Percentiles rank a stretch among this genome's conserved stretches.
phyloP scores from a whole-genome alignment of 1,140 invertebrate genomes.

The Drosophila hydei region DNA sequence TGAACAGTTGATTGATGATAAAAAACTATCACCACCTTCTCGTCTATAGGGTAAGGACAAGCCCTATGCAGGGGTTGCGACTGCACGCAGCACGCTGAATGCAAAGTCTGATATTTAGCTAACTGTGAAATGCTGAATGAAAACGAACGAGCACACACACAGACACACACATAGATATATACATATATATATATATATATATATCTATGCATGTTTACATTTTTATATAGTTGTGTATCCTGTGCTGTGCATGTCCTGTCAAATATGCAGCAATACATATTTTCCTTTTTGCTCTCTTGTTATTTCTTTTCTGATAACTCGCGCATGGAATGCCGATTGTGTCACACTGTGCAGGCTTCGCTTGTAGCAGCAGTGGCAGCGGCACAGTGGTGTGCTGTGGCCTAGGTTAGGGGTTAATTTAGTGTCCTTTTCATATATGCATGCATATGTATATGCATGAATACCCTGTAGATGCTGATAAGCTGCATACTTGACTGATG shows the following conservation, averaged over 20 bases:
- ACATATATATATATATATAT: neutral
- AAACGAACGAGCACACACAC: neutral
- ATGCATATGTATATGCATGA: too few relatives aligned
- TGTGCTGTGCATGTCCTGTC: slow-evolving; percentile 26
- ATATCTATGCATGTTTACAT: neutral
- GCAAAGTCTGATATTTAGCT: neutral
- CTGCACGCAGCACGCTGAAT: slow-evolving; percentile 2
- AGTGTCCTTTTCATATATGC: neutral
- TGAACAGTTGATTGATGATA: slow-evolving; percentile 49
- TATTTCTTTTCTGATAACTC: slow-evolving; percentile 27
- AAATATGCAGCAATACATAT: slow-evolving; percentile 47
- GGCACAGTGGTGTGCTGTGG: slow-evolving; percentile 4
- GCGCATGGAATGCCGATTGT: slow-evolving; percentile 49
- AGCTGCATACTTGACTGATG: too few relatives aligned
- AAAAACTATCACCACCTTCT: slow-evolving; percentile 37
- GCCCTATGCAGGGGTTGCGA: slow-evolving; percentile 1
- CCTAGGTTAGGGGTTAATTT: slow-evolving; percentile 52
- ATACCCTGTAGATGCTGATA: too few relatives aligned
- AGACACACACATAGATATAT: neutral
- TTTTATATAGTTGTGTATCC: neutral
- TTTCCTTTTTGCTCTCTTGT: slow-evolving; percentile 12
- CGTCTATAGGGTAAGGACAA: slow-evolving; percentile 4
- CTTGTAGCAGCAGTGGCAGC: too few relatives aligned
- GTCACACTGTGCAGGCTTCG: slow-evolving; percentile 36
- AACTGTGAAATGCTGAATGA: neutral